Evolutionary conservation across 1,140 invertebrate species (phyloP).

Genomic region (Lordiphosa collinella): DNA sequence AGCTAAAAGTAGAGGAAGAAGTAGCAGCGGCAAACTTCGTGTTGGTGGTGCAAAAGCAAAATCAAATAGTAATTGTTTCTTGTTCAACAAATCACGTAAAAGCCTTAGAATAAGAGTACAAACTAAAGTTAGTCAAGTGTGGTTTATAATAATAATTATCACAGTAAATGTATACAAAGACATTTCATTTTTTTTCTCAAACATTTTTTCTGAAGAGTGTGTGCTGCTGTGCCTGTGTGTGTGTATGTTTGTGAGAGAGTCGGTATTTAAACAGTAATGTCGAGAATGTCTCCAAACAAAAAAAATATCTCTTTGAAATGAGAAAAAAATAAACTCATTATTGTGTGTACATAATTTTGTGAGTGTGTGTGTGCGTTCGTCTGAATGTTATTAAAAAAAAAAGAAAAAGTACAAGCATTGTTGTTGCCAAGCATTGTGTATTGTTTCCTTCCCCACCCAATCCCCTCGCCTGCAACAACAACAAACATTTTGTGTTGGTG

Average conservation of each 20-base stretch:
- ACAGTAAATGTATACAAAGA: conserved; percentile 1
- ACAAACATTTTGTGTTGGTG: conserved; percentile 21
- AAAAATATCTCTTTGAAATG: conserved; percentile 16
- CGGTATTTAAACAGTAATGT: conserved; percentile 28
- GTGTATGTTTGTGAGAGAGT: conserved; percentile 20
- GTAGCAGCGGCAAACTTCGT: conserved; percentile 69
- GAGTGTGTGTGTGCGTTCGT: conserved; percentile 16
- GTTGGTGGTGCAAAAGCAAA: conserved; percentile 45
- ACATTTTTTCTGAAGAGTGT: conserved; percentile 1
- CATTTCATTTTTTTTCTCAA: conserved; percentile 15
- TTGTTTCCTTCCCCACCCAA: conserved; percentile 9
- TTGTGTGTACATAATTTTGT: conserved; percentile 1
- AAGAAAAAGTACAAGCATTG: conserved; percentile 27
- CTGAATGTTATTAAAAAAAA: conserved; percentile 48
- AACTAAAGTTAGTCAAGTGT: no score
- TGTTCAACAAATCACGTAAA: conserved; percentile 5
- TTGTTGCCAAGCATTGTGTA: conserved; percentile 54
- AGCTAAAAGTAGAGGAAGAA: conserved; percentile 57
- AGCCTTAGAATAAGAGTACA: no score
- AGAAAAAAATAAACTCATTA: conserved; percentile 41
- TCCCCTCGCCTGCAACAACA: not conserved
- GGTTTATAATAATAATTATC: no score
- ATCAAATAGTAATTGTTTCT: not conserved
- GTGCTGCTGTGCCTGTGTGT: conserved; percentile 9
- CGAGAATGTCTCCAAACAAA: conserved; percentile 7